A percentile compares a stretch with the other conserved stretches of the same genome.
These are phyloP conservation scores for Nasonia longicornis DNA, from an alignment of 1,140 invertebrate species.

Conservation along the genomic window DNA sequence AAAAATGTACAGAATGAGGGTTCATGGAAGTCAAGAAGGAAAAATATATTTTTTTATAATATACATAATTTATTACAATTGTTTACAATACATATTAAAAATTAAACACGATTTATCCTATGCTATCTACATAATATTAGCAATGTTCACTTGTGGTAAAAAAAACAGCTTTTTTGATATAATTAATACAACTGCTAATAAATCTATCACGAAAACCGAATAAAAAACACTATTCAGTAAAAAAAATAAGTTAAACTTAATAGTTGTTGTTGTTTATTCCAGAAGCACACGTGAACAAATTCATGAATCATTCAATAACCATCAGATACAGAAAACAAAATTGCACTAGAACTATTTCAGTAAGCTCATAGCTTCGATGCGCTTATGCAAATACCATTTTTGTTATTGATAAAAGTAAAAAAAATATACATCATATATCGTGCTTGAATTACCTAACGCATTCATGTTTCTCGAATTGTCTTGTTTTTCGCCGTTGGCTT, in stretches of 20 bases:
- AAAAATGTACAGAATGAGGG: neutral
- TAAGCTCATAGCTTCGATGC: slow-evolving; percentile 36
- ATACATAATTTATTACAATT: slow-evolving; percentile 42
- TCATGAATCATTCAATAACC: slow-evolving; percentile 41
- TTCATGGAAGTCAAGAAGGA: neutral
- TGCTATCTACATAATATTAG: slow-evolving; percentile 40
- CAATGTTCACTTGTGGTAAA: slow-evolving; percentile 30
- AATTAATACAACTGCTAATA: slow-evolving; percentile 20
- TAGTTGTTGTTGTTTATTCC: slow-evolving; percentile 8
- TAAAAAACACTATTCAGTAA: slow-evolving; percentile 30
- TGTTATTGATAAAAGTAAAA: slow-evolving; percentile 24
- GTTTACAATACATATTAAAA: slow-evolving; percentile 44
- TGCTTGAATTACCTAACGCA: slow-evolving; percentile 49
- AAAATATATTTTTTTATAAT: slow-evolving; percentile 25
- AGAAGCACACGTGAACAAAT: slow-evolving; percentile 36
- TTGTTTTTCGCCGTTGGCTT: slow-evolving; percentile 43
- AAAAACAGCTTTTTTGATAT: slow-evolving; percentile 19
- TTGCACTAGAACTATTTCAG: slow-evolving; percentile 36
- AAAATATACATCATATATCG: slow-evolving; percentile 14
- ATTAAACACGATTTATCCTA: slow-evolving; percentile 35
- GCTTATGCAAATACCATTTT: slow-evolving; percentile 11
- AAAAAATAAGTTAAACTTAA: slow-evolving; percentile 29
- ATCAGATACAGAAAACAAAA: slow-evolving; percentile 14
- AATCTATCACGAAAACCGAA: slow-evolving; percentile 44
- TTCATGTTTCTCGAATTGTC: slow-evolving; percentile 48